These are phyloP conservation scores for Sarcophaga bullata DNA, from an alignment of 1,140 invertebrate genomes.

Conservation along the genomic window DNA sequence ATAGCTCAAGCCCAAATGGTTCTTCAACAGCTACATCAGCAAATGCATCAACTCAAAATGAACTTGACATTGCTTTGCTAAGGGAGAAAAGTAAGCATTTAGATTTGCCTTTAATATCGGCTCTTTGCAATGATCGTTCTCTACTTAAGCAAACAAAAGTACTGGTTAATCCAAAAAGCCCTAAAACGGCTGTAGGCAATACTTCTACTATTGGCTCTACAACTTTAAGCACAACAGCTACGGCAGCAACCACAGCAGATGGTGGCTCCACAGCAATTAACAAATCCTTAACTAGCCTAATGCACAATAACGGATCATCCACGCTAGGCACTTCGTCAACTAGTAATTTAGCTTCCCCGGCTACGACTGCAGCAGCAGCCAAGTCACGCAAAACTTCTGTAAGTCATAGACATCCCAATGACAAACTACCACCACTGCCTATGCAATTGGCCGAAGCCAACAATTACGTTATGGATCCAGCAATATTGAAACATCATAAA, in stretches of 20 bases:
- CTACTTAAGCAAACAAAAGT: slow-evolving; percentile 86
- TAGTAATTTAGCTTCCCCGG: not conserved
- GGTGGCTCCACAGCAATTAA: not conserved
- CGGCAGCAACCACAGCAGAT: not conserved
- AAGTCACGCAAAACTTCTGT: slow-evolving; percentile 71
- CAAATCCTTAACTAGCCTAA: not conserved
- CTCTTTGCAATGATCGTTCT: slow-evolving; percentile 88
- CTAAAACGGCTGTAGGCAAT: slow-evolving; percentile 65
- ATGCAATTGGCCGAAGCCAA: slow-evolving; percentile 62
- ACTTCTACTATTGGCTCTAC: not conserved
- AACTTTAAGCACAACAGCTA: not conserved
- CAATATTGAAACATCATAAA: slow-evolving; percentile 60
- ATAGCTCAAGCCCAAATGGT: not conserved
- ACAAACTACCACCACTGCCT: slow-evolving; percentile 67
- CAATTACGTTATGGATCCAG: slow-evolving; percentile 65
- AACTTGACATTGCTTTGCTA: slow-evolving; percentile 80
- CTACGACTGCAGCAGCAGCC: slow-evolving; percentile 48
- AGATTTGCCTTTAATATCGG: slow-evolving; percentile 88
- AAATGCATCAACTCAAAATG: slow-evolving; percentile 46
- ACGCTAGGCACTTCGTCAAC: not conserved
- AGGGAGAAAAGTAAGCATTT: slow-evolving; percentile 87
- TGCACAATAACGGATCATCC: slow-evolving; percentile 1
- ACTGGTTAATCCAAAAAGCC: slow-evolving; percentile 74
- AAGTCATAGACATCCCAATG: slow-evolving; percentile 72
- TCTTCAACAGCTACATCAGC: slow-evolving; percentile 28